Conservation (phyloP, 2,113 vertebrate species). For the Paraplagusia blochii region DNA sequence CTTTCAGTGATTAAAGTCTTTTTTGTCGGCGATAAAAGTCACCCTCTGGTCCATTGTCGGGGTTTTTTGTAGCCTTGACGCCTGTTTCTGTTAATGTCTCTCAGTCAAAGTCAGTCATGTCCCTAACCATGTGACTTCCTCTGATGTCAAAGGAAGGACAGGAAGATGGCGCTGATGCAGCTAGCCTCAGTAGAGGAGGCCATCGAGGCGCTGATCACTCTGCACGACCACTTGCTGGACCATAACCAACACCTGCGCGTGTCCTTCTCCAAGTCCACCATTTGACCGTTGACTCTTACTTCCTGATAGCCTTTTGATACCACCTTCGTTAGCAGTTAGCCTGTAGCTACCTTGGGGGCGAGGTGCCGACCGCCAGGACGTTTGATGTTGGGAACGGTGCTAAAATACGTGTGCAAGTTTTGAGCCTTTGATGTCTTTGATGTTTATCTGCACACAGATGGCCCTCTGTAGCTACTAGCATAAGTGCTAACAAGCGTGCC, state of each 20-base stretch:
- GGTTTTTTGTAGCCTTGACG: no score
- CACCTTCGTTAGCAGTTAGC: background rate
- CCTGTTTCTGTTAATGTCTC: no score
- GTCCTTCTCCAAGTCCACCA: constrained; percentile 59
- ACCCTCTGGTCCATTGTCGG: no score
- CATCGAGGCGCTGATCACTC: constrained; percentile 49
- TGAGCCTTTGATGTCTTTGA: background rate
- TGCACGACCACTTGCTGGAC: constrained; percentile 59
- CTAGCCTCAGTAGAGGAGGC: constrained; percentile 58
- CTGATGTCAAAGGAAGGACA: constrained; percentile 50
- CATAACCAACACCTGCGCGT: constrained; percentile 62
- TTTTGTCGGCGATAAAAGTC: no score
- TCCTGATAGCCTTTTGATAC: no score
- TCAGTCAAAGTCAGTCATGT: background rate
- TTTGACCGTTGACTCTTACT: constrained; percentile 22
- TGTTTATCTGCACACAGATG: background rate
- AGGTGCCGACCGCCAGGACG: background rate
- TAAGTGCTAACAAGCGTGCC: background rate
- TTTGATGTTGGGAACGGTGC: background rate
- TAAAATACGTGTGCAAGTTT: background rate
- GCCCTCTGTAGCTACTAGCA: background rate
- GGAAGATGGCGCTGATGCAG: constrained; percentile 65
- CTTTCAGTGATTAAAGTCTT: no score
- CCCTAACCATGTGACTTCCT: constrained; percentile 35
- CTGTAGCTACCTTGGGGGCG: background rate